Evolutionary conservation across 2,113 vertebrate species (phyloP).

Genomic region (Danionella cerebrum): DNA sequence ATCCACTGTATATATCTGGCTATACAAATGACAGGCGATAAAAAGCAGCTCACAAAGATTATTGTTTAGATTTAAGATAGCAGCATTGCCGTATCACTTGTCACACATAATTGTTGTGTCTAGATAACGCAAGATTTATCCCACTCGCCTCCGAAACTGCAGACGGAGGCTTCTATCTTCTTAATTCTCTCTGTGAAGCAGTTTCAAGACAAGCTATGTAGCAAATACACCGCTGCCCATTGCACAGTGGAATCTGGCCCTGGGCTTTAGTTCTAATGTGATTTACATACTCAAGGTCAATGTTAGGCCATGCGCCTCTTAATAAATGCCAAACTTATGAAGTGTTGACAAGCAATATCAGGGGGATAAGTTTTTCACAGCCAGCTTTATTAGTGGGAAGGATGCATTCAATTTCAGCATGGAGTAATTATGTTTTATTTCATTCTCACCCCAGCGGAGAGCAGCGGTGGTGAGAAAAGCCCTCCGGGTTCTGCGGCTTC

Average conservation of each 20-base stretch:
- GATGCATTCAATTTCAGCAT: slow-evolving; percentile 82
- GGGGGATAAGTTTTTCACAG: slow-evolving; percentile 60
- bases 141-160: not conserved
- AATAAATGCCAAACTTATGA: slow-evolving; percentile 97
- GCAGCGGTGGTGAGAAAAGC: slow-evolving; percentile 88
- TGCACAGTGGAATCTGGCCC: slow-evolving; percentile 42
- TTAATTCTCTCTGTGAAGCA: not conserved
- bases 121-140: not conserved
- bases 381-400: slow-evolving; percentile 84
- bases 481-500: slow-evolving; percentile 88
- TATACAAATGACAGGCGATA: not conserved
- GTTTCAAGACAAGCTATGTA: not conserved
- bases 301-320: slow-evolving; percentile 77
- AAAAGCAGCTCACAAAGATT: not conserved
- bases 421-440: slow-evolving; percentile 85
- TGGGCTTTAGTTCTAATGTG: slow-evolving; percentile 72
- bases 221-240: slow-evolving; percentile 16
- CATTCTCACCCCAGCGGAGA: slow-evolving; percentile 79
- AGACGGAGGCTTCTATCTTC: not conserved
- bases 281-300: slow-evolving; percentile 86
- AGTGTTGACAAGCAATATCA: slow-evolving; percentile 83
- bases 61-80: not conserved
- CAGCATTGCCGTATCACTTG: not conserved
- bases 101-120: not conserved
- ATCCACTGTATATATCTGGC: not conserved